A percentile compares a stretch with the other conserved stretches of the same genome.
These are phyloP conservation scores for Apamea anceps DNA, from an alignment of 2,888 invertebrate species.

Conservation along the genomic window DNA sequence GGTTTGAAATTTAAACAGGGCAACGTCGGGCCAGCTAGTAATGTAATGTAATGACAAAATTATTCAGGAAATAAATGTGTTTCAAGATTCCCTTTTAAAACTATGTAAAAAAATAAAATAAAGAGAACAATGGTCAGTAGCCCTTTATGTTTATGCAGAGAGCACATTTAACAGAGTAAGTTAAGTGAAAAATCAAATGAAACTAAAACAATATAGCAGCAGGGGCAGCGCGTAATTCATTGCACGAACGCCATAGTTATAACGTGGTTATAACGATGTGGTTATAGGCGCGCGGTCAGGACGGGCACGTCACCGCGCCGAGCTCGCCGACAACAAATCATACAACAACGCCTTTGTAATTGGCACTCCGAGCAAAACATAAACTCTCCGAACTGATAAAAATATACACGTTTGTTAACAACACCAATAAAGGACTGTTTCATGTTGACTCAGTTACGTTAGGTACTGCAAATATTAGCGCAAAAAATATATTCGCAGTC, in stretches of 20 bases:
- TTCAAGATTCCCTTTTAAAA: not conserved
- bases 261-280: conserved; percentile 61
- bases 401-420: conserved; percentile 50
- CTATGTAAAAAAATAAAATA: not conserved
- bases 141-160: conserved; percentile 3
- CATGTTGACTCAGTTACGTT: conserved; percentile 50
- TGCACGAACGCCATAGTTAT: conserved; percentile 26
- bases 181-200: not conserved
- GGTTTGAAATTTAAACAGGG: not conserved
- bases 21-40: not conserved
- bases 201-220: conserved; percentile 41
- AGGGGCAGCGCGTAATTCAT: conserved; percentile 29
- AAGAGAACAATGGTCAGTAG: not conserved
- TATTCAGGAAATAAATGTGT: not conserved
- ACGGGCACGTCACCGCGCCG: conserved; percentile 8
- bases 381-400: conserved; percentile 57
- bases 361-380: conserved; percentile 48
- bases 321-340: conserved; percentile 40
- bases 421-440: conserved; percentile 56
- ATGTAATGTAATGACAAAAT: not conserved
- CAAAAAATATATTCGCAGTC: conserved; percentile 48
- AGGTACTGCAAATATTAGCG: conserved; percentile 54
- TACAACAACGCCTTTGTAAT: conserved; percentile 62
- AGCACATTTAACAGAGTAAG: conserved; percentile 2
- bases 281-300: conserved; percentile 35